Evolutionary conservation across 1,140 invertebrate genomes (phyloP).

Genomic region (Lepidurus couesii): DNA sequence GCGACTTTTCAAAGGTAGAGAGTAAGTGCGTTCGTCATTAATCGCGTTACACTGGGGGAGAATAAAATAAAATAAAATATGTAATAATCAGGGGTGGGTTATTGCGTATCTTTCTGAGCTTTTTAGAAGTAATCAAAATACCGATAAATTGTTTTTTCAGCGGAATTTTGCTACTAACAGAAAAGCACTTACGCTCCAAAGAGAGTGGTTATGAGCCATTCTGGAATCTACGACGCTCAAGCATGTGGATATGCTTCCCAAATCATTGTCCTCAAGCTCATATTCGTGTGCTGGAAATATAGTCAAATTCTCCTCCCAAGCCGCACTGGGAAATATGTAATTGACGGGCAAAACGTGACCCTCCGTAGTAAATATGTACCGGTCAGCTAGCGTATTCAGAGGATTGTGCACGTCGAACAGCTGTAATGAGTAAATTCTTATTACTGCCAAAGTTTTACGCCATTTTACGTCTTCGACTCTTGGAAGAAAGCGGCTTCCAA

Average conservation of each 20-base stretch:
- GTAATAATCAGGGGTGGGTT: neutral
- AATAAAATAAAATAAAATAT: conserved; percentile 39
- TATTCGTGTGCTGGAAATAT: conserved; percentile 39
- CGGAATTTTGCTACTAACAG: neutral
- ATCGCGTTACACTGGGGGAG: conserved; percentile 49
- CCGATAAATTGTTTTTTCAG: neutral
- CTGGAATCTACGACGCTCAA: conserved; percentile 11
- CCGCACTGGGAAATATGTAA: conserved; percentile 45
- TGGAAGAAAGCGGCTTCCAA: neutral
- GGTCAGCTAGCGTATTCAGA: conserved; percentile 53
- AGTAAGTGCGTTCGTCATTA: conserved; percentile 47
- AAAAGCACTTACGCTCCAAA: conserved; percentile 27
- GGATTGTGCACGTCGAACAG: conserved; percentile 63
- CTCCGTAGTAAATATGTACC: conserved; percentile 62
- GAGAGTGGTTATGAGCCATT: neutral
- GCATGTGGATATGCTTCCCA: conserved; percentile 19
- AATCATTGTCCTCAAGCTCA: conserved; percentile 21
- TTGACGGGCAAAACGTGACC: conserved; percentile 60
- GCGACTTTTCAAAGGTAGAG: conserved; percentile 50
- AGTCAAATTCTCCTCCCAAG: conserved; percentile 41
- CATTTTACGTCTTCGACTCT: too few relatives aligned
- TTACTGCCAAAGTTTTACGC: too few relatives aligned
- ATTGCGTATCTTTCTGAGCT: too few relatives aligned
- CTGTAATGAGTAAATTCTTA: conserved; percentile 45
- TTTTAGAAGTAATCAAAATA: neutral